Evolutionary conservation across 2,113 vertebrate species (phyloP).

Genomic region (Orycteropus afer): DNA sequence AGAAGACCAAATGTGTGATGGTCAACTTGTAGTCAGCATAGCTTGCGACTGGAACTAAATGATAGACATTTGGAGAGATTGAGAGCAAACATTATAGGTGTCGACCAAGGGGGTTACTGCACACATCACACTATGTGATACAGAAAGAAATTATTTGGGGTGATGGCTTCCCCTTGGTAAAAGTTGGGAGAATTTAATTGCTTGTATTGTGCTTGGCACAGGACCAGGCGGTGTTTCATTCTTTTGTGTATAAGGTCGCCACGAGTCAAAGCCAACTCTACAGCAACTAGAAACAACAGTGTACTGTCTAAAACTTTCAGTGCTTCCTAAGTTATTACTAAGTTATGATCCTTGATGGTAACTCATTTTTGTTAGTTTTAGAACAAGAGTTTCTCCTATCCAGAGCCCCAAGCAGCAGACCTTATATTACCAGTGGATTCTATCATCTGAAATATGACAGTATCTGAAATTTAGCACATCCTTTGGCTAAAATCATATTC

Average conservation of each 20-base stretch:
- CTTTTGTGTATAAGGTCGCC: neutral
- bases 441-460: neutral
- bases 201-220: neutral
- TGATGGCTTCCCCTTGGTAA: neutral
- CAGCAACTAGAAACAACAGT: neutral
- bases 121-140: rapidly evolving
- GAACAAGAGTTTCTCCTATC: neutral
- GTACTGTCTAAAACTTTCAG: neutral
- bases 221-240: neutral
- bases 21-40: neutral
- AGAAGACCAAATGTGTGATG: neutral
- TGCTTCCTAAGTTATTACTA: neutral
- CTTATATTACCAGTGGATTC: neutral
- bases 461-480: neutral
- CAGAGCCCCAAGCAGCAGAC: neutral
- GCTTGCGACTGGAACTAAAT: neutral
- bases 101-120: neutral
- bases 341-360: neutral
- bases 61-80: neutral
- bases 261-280: neutral
- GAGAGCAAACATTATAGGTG: neutral
- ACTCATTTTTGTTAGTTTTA: neutral
- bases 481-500: neutral
- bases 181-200: neutral
- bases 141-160: neutral